Base-by-base conservation (phyloP, 2,113 vertebrate genomes). In the Ceyx margarethae region DNA sequence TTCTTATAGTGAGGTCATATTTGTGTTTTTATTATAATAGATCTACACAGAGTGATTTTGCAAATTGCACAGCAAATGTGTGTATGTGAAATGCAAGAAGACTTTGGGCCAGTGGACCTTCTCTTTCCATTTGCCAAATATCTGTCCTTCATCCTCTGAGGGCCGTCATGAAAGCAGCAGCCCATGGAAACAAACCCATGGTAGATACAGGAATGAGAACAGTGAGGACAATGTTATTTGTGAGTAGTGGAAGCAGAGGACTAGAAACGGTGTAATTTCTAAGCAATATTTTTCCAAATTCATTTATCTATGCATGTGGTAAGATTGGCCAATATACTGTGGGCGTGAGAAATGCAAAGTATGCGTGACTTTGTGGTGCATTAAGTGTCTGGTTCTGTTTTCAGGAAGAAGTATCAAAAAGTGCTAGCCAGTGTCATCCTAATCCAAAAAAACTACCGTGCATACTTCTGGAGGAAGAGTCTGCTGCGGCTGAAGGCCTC, bases 361-460 rank as follows among this genome's bases (percentile, higher is more conserved):
- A 0, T 1, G 4, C 10, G 1, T 37, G 65, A 31, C 53, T 28
- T 78, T 0, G 0, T 10, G 73, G 68, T 0, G 4, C 64, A 35
- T 61, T 85, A 56, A 85, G 67, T 51, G 54, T 95, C 86, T 85
- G 87, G 40, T 88, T 90, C 35, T 86, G 58, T 61, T 90, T 84
- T 8, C 73, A 99, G 99, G 98, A 99, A 98, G 97, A 98, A 97
- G 73, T 99, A 98, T 58, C 98, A 91, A 94, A 97, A 96, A 93
- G 97, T 98, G 69, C 96, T 97, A 91, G 96, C 96, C 96, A 98
- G 98, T 96, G 96, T 97, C 11, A 85, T 99, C 93, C 96, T 97
- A 86, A 98, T 99, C 95, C 99, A 99, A 96, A 99, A 98, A 97
- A 98, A 98, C 97, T 99, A 98, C 94, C 98, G 98, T 3, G 98